Percentiles rank a stretch among this genome's conserved stretches.
These are phyloP conservation scores for Orchesellides sinensis DNA, from an alignment of 2,888 invertebrate genomes.

Conservation along the genomic window DNA sequence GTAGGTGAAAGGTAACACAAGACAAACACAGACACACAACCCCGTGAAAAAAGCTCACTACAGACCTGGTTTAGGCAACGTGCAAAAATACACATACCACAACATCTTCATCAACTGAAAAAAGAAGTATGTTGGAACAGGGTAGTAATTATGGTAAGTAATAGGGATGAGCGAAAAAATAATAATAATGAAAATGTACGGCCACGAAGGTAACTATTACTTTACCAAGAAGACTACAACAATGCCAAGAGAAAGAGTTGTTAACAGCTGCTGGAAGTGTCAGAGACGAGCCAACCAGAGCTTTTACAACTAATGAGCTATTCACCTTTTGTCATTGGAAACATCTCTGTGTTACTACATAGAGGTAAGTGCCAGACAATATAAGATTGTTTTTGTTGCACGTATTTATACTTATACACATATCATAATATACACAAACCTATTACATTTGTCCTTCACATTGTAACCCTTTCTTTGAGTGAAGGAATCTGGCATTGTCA, in stretches of 20 bases:
- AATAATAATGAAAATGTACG: constrained; percentile 46
- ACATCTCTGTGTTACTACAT: background rate
- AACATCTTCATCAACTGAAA: constrained; percentile 11
- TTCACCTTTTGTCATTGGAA: background rate
- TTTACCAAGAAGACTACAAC: background rate
- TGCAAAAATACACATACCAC: constrained; percentile 6
- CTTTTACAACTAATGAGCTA: background rate
- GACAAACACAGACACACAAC: background rate
- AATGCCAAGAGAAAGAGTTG: background rate
- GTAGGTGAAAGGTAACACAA: constrained; percentile 22
- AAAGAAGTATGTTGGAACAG: constrained; percentile 15
- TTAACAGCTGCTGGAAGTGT: too few relatives aligned
- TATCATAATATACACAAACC: too few relatives aligned
- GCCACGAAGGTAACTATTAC: constrained; percentile 8
- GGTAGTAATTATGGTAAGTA: constrained; percentile 29
- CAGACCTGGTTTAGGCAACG: background rate
- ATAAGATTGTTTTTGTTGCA: too few relatives aligned
- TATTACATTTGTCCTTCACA: too few relatives aligned
- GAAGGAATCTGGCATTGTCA: too few relatives aligned
- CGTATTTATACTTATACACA: background rate
- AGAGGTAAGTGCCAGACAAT: constrained; percentile 1
- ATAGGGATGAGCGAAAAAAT: background rate
- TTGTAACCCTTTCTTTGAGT: too few relatives aligned
- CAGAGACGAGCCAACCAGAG: background rate
- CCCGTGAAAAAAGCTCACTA: background rate